Conservation (phyloP, 2,113 vertebrate genomes). For the Verasper variegatus region DNA sequence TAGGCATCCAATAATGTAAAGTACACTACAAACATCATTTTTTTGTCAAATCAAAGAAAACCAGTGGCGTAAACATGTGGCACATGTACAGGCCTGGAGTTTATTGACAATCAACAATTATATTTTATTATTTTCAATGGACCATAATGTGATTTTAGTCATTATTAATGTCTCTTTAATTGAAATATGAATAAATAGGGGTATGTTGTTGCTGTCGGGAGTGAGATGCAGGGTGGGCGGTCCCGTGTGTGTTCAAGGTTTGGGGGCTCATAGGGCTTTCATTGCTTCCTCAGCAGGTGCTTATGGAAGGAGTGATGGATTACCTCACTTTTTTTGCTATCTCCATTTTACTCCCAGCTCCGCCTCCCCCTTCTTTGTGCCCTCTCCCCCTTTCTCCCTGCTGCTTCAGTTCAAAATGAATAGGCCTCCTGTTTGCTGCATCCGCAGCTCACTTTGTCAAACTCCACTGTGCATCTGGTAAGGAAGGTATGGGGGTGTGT, state of each 20-base stretch:
- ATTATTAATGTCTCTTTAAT: neutral
- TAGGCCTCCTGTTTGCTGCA: constrained; percentile 74
- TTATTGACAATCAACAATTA: too few species aligned
- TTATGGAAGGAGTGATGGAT: constrained; percentile 67
- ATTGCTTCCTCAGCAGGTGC: constrained; percentile 61
- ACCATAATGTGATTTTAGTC: too few species aligned
- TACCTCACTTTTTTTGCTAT: constrained; percentile 54
- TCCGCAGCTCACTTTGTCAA: constrained; percentile 73
- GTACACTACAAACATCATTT: too few species aligned
- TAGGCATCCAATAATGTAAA: too few species aligned
- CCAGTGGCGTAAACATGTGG: too few species aligned
- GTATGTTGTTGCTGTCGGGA: neutral
- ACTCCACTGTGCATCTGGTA: constrained; percentile 62
- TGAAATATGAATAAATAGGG: neutral
- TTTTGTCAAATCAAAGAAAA: too few species aligned
- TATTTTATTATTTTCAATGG: too few species aligned
- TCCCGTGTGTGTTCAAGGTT: neutral
- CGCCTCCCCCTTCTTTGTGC: constrained; percentile 23
- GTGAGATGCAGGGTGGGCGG: constrained; percentile 6
- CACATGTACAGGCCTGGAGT: too few species aligned
- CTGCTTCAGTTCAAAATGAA: constrained; percentile 74
- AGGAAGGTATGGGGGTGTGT: constrained; percentile 19
- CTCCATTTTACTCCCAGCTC: constrained; percentile 41
- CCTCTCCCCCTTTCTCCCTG: constrained; percentile 21
- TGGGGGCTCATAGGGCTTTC: constrained; percentile 20